Conservation (phyloP, 1,140 invertebrate genomes). For the Hycleus cichorii region DNA sequence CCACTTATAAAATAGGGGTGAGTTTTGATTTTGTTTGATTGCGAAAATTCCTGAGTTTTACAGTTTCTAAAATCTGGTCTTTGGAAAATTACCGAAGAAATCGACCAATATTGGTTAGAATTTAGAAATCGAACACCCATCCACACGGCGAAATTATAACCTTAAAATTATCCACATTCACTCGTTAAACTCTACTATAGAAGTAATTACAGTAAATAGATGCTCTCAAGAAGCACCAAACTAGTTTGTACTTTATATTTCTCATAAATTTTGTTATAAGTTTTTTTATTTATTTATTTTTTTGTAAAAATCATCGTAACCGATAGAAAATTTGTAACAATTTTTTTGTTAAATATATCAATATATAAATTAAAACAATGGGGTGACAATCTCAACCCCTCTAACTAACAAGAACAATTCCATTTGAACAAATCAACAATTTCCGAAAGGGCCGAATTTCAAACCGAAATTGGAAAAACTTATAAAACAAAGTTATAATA, state of each 20-base stretch:
- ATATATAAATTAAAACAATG: too few relatives aligned
- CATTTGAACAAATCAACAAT: too few relatives aligned
- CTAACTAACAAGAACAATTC: too few relatives aligned
- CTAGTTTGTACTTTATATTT: slow-evolving; percentile 23
- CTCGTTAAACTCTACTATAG: slow-evolving; percentile 3
- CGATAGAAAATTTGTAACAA: slow-evolving; percentile 24
- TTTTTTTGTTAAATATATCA: neutral
- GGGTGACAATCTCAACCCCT: too few relatives aligned
- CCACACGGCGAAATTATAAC: too few relatives aligned
- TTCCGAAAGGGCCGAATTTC: too few relatives aligned
- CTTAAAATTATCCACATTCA: slow-evolving; percentile 2
- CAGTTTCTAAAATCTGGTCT: slow-evolving; percentile 3
- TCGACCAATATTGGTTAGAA: too few relatives aligned
- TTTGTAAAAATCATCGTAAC: neutral
- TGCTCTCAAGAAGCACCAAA: slow-evolving; percentile 15
- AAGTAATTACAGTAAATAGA: slow-evolving; percentile 6
- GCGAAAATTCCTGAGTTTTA: slow-evolving; percentile 22
- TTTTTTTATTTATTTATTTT: too few relatives aligned
- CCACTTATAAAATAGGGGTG: slow-evolving; percentile 13
- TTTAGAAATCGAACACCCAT: too few relatives aligned
- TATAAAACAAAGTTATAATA: too few relatives aligned
- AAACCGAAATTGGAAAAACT: too few relatives aligned
- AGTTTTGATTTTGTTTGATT: slow-evolving; percentile 16
- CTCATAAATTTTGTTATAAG: slow-evolving; percentile 4
- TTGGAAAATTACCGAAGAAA: neutral